Base-by-base conservation (phyloP, 2,113 vertebrate genomes). In the Semnornis frantzii region DNA sequence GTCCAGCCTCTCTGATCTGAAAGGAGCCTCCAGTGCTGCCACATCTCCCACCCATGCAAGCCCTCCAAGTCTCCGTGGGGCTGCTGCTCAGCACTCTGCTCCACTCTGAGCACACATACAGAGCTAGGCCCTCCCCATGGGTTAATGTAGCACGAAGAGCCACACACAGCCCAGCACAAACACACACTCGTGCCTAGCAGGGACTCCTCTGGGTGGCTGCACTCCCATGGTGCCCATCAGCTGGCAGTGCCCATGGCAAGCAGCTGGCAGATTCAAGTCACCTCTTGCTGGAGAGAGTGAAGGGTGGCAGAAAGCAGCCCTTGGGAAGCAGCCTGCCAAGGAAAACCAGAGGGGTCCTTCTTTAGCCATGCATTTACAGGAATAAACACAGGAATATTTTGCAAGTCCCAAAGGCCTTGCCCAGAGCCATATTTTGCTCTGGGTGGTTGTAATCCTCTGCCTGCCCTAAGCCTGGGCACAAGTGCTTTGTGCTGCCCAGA, bases 291-390 rank as follows among this genome's bases (percentile, higher is more conserved):
- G 74, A 39, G 66, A 84, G 58, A 52, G 4, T 1, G 73, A 91
- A 30, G 87, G 71, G 91, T 17, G 2, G 77, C 91, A 82, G 58
- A 89, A 86, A 85, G 15, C 58, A 87, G 89, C 87, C 82, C 82
- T 46, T 3, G 2, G 54, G 70, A 16, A n/a, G 66, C 60, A 1
- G 3, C 8, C 78, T 76, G 94, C 94, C 92, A 94, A 96, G 91
- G 68, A 91, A 93, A 96, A 95, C 92, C 92, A 85, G 75, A 30
- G 71, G 89, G 92, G 92, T 62, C 90, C 94, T 94, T 95, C 94
- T 95, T 95, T 87, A 96, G 92, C 90, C 52, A 2, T 91, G 89
- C 82, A 72, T 95, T 95, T 39, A 31, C 70, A 42, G 48, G 89
- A 95, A 96, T 60, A 96, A 96, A 94, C 93, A 92, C 82, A 46